Evolutionary conservation across 2,113 vertebrate genomes (phyloP).

Genomic region (Toxotes jaculatrix): DNA sequence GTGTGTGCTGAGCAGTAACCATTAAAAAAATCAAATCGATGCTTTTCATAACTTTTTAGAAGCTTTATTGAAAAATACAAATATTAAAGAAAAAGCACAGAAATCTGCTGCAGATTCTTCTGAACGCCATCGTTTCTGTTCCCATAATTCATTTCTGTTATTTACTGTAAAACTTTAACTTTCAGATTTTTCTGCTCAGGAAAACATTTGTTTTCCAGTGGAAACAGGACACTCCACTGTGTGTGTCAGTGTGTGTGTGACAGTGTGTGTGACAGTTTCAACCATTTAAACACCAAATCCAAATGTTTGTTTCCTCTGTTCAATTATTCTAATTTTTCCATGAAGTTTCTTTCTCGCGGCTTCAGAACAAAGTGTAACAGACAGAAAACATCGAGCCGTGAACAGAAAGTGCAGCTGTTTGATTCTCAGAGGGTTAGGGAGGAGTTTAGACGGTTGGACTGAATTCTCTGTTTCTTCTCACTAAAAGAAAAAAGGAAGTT

Average conservation of each 20-base stretch:
- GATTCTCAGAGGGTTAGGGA: neutral
- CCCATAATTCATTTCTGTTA: neutral
- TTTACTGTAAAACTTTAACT: neutral
- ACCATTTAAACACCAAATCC: no score
- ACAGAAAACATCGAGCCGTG: neutral
- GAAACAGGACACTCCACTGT: no score
- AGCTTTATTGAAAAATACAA: constrained; percentile 39
- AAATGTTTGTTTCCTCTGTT: no score
- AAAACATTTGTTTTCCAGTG: neutral
- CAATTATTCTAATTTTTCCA: no score
- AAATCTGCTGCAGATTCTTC: constrained; percentile 2
- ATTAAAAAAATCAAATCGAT: neutral
- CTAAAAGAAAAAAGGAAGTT: no score
- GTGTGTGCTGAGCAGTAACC: neutral
- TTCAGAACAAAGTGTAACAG: neutral
- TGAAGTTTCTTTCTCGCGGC: no score
- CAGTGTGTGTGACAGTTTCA: no score
- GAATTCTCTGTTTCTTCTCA: no score
- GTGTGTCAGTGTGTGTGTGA: no score
- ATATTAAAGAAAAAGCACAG: neutral
- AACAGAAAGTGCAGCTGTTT: constrained; percentile 11
- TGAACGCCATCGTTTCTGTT: neutral
- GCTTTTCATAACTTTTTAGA: neutral
- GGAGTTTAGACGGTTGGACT: no score
- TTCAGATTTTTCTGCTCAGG: neutral